Percentiles rank a stretch among this genome's conserved stretches.
Evolutionary conservation across 2,113 vertebrate genomes (phyloP).

Genomic region (Cricetomys ansorgei): DNA sequence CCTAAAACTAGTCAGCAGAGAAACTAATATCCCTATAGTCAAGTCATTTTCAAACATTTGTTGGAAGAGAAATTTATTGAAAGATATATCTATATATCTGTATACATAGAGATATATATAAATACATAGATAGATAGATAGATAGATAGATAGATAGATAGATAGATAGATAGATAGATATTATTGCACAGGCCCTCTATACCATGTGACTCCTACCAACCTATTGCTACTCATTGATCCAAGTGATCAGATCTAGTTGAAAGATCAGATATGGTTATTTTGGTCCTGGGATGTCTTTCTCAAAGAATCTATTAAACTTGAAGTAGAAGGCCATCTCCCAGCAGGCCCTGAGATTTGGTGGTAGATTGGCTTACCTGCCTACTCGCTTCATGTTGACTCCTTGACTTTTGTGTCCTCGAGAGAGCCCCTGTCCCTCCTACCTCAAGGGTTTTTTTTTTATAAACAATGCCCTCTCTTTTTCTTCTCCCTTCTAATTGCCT

Average conservation of each 20-base stretch:
- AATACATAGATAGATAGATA: too few relatives aligned
- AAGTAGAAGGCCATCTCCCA: neutral
- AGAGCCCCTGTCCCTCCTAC: neutral
- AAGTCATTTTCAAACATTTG: neutral
- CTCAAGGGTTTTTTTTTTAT: neutral
- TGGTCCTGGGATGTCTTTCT: neutral
- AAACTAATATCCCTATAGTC: neutral
- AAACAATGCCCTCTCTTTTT: neutral
- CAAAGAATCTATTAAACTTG: neutral
- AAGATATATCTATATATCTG: too few relatives aligned
- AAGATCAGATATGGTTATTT: constrained; percentile 24
- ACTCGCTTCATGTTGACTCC: neutral
- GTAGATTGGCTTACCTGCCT: neutral
- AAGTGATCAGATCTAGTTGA: neutral
- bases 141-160: too few relatives aligned
- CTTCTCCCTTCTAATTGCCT: neutral
- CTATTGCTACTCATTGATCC: neutral
- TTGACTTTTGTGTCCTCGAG: neutral
- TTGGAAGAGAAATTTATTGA: constrained; percentile 15
- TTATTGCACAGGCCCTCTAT: neutral
- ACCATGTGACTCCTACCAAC: neutral
- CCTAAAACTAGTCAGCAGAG: neutral
- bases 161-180: too few relatives aligned
- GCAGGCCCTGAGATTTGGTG: neutral
- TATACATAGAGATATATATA: too few relatives aligned